Evolutionary conservation across 2,113 vertebrate species (phyloP).

Genomic region (Limnothrissa miodon): DNA sequence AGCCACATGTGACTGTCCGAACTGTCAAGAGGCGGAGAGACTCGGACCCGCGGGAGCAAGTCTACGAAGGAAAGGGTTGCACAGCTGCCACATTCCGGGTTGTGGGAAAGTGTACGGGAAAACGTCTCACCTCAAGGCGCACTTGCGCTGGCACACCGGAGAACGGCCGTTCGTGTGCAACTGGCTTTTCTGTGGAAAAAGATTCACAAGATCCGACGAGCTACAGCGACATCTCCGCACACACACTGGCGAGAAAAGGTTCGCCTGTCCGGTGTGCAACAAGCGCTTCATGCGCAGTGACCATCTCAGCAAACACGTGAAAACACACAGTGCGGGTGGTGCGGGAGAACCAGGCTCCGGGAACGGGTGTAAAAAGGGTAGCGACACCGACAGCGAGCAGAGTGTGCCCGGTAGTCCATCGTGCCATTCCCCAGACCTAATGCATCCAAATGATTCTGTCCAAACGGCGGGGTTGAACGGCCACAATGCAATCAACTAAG

Average conservation of each 20-base stretch:
- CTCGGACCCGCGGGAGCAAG: slow-evolving; percentile 81
- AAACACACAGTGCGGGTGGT: slow-evolving; percentile 79
- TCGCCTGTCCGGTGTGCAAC: slow-evolving; percentile 84
- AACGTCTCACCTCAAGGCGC: slow-evolving; percentile 89
- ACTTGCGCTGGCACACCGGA: slow-evolving; percentile 92
- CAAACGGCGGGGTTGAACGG: slow-evolving; percentile 43
- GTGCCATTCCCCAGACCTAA: slow-evolving; percentile 80
- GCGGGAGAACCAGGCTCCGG: slow-evolving; percentile 62
- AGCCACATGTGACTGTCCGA: slow-evolving; percentile 89
- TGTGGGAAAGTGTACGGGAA: slow-evolving; percentile 92
- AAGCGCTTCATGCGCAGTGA: slow-evolving; percentile 94
- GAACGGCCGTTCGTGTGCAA: slow-evolving; percentile 91
- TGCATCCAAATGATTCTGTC: slow-evolving; percentile 64
- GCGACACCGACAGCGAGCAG: slow-evolving; percentile 89
- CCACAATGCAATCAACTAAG: slow-evolving; percentile 59
- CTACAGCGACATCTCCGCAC: slow-evolving; percentile 90
- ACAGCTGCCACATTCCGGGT: slow-evolving; percentile 91
- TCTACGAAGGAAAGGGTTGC: slow-evolving; percentile 81
- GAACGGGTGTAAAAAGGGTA: slow-evolving; percentile 75
- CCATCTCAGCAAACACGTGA: slow-evolving; percentile 87
- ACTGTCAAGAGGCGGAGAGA: slow-evolving; percentile 88
- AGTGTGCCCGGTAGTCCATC: slow-evolving; percentile 81
- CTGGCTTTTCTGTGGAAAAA: slow-evolving; percentile 91
- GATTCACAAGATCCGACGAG: slow-evolving; percentile 91
- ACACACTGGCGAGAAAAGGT: slow-evolving; percentile 94